Conservation (phyloP, 2,797 vertebrate species). For the Corythornis leucogaster region DNA sequence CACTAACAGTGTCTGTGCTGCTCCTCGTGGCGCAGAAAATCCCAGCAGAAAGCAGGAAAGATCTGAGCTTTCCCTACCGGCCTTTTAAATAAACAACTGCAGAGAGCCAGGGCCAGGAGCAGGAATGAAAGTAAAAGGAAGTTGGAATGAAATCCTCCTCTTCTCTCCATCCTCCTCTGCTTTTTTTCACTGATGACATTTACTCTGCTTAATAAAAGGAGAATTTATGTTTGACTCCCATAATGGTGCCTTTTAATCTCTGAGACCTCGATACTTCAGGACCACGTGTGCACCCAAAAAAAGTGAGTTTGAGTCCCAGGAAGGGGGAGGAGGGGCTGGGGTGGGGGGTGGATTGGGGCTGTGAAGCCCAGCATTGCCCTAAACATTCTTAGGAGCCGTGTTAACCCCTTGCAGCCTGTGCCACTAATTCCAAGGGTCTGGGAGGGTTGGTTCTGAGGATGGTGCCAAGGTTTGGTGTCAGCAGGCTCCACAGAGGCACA, state of each 20-base stretch:
- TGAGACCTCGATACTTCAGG: background rate
- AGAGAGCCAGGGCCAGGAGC: background rate
- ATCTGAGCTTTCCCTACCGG: background rate
- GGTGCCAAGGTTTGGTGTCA: fast-evolving
- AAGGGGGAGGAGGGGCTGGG: background rate
- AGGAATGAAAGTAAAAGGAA: background rate
- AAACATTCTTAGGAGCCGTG: background rate
- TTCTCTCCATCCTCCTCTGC: conserved; percentile 27
- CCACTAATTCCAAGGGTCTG: background rate
- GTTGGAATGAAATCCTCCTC: conserved; percentile 55
- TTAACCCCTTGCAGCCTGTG: background rate
- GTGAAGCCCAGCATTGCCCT: background rate
- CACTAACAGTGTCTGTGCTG: background rate
- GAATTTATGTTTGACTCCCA: conserved; percentile 64
- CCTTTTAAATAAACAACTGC: conserved; percentile 41
- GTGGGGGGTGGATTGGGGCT: background rate
- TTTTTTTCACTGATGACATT: conserved; percentile 67
- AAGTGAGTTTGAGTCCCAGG: background rate
- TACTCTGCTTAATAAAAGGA: conserved; percentile 69
- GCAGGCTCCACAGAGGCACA: background rate
- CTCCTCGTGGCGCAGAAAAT: background rate
- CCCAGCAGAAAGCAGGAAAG: background rate
- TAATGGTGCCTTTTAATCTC: conserved; percentile 56
- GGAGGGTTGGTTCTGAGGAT: background rate
- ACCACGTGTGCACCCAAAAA: background rate